Evolutionary conservation across 2,888 invertebrate species (phyloP).

Genomic region (Leuctra nigra): DNA sequence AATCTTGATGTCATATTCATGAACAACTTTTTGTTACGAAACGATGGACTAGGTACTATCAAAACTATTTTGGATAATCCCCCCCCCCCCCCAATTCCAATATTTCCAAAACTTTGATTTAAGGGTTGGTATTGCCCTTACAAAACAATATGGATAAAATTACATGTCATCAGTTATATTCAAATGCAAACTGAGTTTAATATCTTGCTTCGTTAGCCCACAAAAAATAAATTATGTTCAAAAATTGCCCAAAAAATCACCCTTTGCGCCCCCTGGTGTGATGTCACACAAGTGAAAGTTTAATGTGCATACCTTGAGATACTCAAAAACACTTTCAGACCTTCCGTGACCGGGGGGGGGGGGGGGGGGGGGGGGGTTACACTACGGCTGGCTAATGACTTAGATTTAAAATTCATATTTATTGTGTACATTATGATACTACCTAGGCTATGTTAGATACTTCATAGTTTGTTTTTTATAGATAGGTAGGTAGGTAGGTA

Average conservation of each 20-base stretch:
- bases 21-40: neutral
- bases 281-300: neutral
- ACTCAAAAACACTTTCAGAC: neutral
- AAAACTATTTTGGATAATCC: no score
- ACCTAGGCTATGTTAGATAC: no score
- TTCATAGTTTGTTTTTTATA: no score
- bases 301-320: neutral
- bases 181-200: neutral
- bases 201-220: no score
- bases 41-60: neutral
- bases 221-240: no score
- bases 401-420: neutral
- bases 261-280: neutral
- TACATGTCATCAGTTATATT: neutral
- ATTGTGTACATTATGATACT: no score
- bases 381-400: no score
- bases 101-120: neutral
- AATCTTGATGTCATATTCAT: no score
- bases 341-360: no score
- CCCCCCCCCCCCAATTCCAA: no score
- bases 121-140: neutral
- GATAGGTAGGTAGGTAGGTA: no score
- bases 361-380: neutral
- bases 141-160: no score
- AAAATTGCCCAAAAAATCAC: neutral